A percentile compares a stretch with the other conserved stretches of the same genome.
Evolutionary conservation across 2,113 vertebrate species (phyloP).

Genomic region (Todiramphus saurophagus): DNA sequence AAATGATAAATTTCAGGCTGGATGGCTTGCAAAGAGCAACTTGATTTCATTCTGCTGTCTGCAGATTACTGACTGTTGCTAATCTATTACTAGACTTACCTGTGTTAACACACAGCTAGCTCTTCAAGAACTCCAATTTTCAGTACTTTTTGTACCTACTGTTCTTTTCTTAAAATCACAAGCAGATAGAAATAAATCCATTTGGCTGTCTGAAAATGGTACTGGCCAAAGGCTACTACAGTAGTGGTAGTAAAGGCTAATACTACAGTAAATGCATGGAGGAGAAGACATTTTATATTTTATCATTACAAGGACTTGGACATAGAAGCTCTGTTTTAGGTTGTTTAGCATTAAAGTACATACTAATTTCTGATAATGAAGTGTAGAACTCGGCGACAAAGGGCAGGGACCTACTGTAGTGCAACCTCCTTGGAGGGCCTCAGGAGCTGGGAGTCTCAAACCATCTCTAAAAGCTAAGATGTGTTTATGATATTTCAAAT

Average conservation of each 20-base stretch:
- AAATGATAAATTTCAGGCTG: neutral
- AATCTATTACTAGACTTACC: neutral
- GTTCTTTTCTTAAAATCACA: neutral
- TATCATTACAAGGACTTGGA: neutral
- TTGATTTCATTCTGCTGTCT: neutral
- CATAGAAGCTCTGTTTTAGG: neutral
- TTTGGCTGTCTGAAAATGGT: neutral
- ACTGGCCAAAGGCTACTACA: neutral
- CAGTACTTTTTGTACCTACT: neutral
- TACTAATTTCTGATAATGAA: neutral
- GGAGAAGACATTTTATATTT: neutral
- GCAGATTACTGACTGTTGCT: neutral
- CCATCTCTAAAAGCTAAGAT: neutral
- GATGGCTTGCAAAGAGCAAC: neutral
- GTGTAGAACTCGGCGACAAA: too few relatives aligned
- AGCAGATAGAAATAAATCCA: neutral
- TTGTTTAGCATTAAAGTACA: neutral
- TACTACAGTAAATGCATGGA: neutral
- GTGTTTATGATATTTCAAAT: neutral
- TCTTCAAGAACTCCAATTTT: neutral
- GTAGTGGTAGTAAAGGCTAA: neutral
- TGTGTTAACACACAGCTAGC: neutral
- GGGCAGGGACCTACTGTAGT: too few relatives aligned
- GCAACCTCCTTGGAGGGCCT: too few relatives aligned
- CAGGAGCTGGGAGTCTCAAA: too few relatives aligned